Percentiles rank a stretch among this genome's conserved stretches.
Conservation (phyloP, 2,888 invertebrate species). For the Drosophila leonis region DNA sequence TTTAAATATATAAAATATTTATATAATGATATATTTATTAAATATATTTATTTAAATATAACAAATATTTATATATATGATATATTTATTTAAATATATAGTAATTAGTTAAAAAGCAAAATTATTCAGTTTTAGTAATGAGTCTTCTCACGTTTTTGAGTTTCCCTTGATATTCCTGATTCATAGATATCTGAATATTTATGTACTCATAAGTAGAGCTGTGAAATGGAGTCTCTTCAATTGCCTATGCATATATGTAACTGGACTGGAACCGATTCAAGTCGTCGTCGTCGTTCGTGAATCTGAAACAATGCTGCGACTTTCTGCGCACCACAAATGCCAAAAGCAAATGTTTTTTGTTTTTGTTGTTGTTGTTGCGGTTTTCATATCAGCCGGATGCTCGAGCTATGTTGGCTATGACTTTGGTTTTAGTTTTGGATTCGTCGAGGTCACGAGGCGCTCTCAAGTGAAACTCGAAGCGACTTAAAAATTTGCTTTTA, state of each 20-base stretch:
- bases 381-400: constrained; percentile 54
- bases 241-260: constrained; percentile 54
- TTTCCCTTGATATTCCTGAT: constrained; percentile 7
- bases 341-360: constrained; percentile 28
- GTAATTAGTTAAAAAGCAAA: too few species aligned
- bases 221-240: constrained; percentile 21
- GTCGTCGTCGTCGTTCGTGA: constrained; percentile 8
- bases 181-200: constrained; percentile 21
- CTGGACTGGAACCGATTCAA: constrained; percentile 45
- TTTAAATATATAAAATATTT: too few species aligned
- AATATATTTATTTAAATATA: too few species aligned
- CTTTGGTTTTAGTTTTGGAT: constrained; percentile 23
- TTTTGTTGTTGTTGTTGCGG: constrained; percentile 23
- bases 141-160: background rate
- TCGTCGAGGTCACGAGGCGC: constrained; percentile 66
- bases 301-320: constrained; percentile 49
- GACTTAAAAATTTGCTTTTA: constrained; percentile 30
- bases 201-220: constrained; percentile 17
- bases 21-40: too few species aligned
- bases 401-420: constrained; percentile 18
- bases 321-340: constrained; percentile 36
- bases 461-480: constrained; percentile 64
- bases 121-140: background rate
- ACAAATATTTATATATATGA: too few species aligned
- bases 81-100: too few species aligned